Percentiles rank a stretch among this genome's conserved stretches.
Conservation (phyloP, 2,888 invertebrate genomes). For the Corythucha ciliata region DNA sequence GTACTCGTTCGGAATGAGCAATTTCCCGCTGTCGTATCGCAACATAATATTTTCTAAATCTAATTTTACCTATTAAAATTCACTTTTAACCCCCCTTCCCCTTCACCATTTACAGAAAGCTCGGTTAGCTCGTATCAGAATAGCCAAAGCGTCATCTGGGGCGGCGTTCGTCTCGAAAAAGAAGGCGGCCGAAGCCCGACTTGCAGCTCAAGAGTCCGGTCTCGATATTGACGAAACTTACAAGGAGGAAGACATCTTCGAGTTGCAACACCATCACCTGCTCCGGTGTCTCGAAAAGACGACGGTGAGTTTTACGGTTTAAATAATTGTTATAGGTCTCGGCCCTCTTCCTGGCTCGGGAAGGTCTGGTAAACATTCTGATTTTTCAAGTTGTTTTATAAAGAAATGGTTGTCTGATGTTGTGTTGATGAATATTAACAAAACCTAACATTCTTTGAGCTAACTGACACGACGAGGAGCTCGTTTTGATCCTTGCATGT, state of each 20-base stretch:
- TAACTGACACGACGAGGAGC: too few species aligned
- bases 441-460: too few species aligned
- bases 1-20: background rate
- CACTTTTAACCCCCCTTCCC: conserved; percentile 25
- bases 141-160: conserved; percentile 97
- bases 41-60: background rate
- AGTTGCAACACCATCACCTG: conserved; percentile 96
- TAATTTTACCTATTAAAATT: background rate
- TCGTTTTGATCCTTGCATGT: too few species aligned
- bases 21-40: background rate
- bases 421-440: too few species aligned
- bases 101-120: conserved; percentile 96
- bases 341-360: too few species aligned
- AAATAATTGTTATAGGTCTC: too few species aligned
- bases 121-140: conserved; percentile 91
- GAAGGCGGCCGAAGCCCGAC: conserved; percentile 91
- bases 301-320: conserved; percentile 67
- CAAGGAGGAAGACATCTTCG: conserved; percentile 94
- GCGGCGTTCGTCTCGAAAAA: conserved; percentile 98
- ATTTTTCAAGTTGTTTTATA: too few species aligned
- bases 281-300: conserved; percentile 95
- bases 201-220: conserved; percentile 87
- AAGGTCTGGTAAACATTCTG: too few species aligned
- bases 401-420: too few species aligned
- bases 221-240: conserved; percentile 81